Evolutionary conservation across 2,113 vertebrate species (phyloP), one percentile per base, ranked within the genome.

Genomic region (Balaeniceps rex): DNA sequence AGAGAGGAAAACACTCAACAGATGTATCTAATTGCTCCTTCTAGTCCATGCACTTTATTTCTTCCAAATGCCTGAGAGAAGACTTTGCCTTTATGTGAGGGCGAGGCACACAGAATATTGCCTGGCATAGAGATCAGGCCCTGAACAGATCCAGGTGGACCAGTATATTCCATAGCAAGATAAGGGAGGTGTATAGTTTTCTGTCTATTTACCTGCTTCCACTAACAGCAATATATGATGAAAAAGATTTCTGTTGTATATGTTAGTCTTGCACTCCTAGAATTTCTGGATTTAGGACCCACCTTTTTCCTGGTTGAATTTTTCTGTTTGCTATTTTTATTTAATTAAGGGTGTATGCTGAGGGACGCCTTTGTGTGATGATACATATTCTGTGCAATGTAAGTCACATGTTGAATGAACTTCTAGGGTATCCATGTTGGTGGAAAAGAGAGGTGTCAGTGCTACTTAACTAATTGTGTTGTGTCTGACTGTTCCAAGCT

Each of bases 11-110:
- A 83, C 83, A 77, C 89, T 94, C 82, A 90, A 68, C 97, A 98
- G 97, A 97, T 97, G 95, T 29, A 91, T 95, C 36, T 94, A 83
- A 96, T 97, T 97, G 93, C 96, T 97, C 57, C 94, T 93, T 92
- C 85, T 65, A 52, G 78, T 80, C 89, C 28, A 3, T 47, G 71
- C 40, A 21, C 46, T 91, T 44, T 19, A 44, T 83, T 86, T 70
- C 72, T 94, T 91, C 88, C 88, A 87, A 88, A 28, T 47, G 87
- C 76, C 77, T 42, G 34, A 77, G 80, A 68, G 61, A 71, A 75
- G 29, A 8, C 87, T 83, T 24, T 13, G 87, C 42, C 57, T 90
- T 60, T 12, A 4, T 75, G 47, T 18, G 42, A 47, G 65, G 49
- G n/a, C 12, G 8, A 77, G 60, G 57, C 74, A 46, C 28, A 44